Evolutionary conservation across 2,888 invertebrate genomes (phyloP), one percentile per base, ranked within the genome.

Genomic region (Dastarcus helophoroides): DNA sequence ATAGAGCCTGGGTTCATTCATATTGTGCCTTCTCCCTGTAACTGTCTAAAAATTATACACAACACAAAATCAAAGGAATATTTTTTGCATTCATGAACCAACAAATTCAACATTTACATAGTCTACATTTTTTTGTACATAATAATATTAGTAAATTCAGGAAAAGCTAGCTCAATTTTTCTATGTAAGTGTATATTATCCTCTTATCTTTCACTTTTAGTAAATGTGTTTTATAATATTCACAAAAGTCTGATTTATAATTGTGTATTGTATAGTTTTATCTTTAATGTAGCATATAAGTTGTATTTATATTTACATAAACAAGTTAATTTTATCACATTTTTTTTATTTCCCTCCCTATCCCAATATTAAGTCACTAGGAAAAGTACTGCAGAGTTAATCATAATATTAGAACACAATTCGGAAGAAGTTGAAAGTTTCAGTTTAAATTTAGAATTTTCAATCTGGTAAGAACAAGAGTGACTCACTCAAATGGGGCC

Each of bases 51-150:
- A n/a, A 38, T 30, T 39, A 44, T 41, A 38, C 40, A 40, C 22
- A 37, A 35, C 25, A 36, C 31, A 34, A 36, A 37, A 41, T 36
- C 41, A 44, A 44, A 34, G 40, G 36, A 44, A 47, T 53, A 54
- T 56, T 53, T 56, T 58, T 53, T 50, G 48, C 52, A 52, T 47
- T 48, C 42, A 45, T 43, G 51, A 54, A 50, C 51, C 53, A 52
- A 46, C 36, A 40, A 41, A 33, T 33, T 31, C 31, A 32, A 37
- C 32, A 26, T 32, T 36, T 39, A 41, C 38, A 41, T 43, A 41
- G 37, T 36, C 35, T 37, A 42, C 39, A 40, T 36, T 25, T 7
- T 6, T 14, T 14, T 46, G 42, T 45, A 44, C 29, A 43, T 43
- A 47, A 34, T 29, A 35, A 26, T 29, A 28, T 37, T 39, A 37